These are phyloP conservation scores for Lindbergichthys nudifrons DNA, from an alignment of 2,797 vertebrate species.

Conservation along the genomic window DNA sequence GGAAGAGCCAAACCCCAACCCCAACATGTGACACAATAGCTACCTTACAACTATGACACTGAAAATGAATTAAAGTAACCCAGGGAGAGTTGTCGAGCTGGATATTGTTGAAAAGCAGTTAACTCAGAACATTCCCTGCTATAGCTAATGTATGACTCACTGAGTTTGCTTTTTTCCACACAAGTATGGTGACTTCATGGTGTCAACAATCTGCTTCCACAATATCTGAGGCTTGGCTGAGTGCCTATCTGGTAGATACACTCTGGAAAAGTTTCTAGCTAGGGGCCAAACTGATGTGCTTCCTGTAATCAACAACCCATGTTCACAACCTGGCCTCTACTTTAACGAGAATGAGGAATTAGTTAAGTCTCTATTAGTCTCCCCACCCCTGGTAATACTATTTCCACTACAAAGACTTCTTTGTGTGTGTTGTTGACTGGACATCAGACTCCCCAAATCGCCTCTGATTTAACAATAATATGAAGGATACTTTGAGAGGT, in stretches of 20 bases:
- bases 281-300: constrained; percentile 39
- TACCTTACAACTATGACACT: not conserved
- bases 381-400: constrained; percentile 20
- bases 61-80: not conserved
- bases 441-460: constrained; percentile 45
- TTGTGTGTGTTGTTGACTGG: constrained; percentile 50
- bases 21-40: not conserved
- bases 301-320: constrained; percentile 40
- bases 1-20: not conserved
- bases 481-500: constrained; percentile 8
- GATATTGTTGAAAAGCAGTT: not conserved
- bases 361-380: constrained; percentile 34
- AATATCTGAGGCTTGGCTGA: constrained; percentile 15
- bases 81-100: not conserved
- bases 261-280: constrained; percentile 24
- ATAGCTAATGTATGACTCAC: constrained; percentile 8
- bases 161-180: not conserved
- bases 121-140: not conserved
- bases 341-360: constrained; percentile 46
- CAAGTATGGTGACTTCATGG: constrained; percentile 9
- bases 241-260: not conserved
- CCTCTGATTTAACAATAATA: constrained; percentile 43
- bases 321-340: constrained; percentile 26
- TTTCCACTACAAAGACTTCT: constrained; percentile 56
- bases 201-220: constrained; percentile 20